Base-by-base conservation (phyloP, 2,113 vertebrate species). In the Crocuta crocuta region DNA sequence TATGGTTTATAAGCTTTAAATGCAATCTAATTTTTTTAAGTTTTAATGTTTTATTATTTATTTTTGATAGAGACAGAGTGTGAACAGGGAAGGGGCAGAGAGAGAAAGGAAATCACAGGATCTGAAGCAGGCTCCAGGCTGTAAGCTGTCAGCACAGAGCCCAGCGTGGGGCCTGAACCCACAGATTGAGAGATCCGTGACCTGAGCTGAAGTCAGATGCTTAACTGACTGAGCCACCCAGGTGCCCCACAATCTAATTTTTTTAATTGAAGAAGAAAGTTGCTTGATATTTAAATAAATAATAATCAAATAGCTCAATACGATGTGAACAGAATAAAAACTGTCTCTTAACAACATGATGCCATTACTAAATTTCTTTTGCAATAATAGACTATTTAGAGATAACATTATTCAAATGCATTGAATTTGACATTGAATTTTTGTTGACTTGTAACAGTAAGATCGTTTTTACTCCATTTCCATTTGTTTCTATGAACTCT, bases 401-500 rank as follows among this genome's bases (percentile, higher is more conserved):
- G 61, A 23, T 53, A 92, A 94, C 70, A 73, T 95, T 79, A 91
- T 79, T 92, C 58, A 94, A 87, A 35, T 78, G 63, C 43, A 95
- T 90, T 91, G 19, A 82, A 81, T 92, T 31, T 92, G 85, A 87
- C 84, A 91, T 45, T 82, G 35, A 87, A 78, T 87, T 92, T 80
- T 73, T 61, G n/a, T 71, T 96, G 45, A 89, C 88, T 97, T 92
- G 5, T 92, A 85, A 92, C 2, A 65, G 45, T 65, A 61, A 55
- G 63, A 83, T 94, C 4, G 76, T 70, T 93, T 96, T 95, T 94
- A 81, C 45, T 91, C 55, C 53, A 91, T 89, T 89, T 87, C 23
- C 33, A 85, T 93, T 96, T 76, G 43, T 90, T 90, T 97, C n/a
- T 70, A 15, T 66, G 68, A 96, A 90, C 66, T 85, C 24, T 90